Conservation (phyloP, 2,888 invertebrate genomes). For the Microctonus hyperodae region DNA sequence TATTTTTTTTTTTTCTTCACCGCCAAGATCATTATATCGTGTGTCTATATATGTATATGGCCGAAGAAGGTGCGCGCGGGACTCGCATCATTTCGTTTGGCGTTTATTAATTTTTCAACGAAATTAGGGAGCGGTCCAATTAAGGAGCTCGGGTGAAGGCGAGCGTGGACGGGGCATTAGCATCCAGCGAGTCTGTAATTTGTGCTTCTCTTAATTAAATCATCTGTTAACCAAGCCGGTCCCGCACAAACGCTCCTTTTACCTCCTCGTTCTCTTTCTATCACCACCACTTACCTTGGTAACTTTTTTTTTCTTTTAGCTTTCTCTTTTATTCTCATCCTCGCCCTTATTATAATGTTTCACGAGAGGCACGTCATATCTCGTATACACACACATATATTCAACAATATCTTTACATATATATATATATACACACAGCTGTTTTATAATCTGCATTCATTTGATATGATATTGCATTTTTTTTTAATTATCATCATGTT, state of each 20-base stretch:
- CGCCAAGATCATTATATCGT: neutral
- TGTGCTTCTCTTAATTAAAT: conserved; percentile 64
- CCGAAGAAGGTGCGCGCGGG: conserved; percentile 19
- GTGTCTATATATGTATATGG: conserved; percentile 18
- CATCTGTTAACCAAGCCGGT: conserved; percentile 61
- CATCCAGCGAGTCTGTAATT: conserved; percentile 63
- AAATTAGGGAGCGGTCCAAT: conserved; percentile 58
- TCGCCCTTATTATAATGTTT: conserved; percentile 1
- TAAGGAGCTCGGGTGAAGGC: conserved; percentile 58
- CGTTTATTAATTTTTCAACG: conserved; percentile 53
- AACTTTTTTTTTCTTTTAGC: conserved; percentile 28
- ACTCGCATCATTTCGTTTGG: conserved; percentile 33
- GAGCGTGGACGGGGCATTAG: conserved; percentile 60
- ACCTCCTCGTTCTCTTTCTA: conserved; percentile 34
- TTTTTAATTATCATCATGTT: too few relatives aligned
- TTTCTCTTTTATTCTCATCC: conserved; percentile 19
- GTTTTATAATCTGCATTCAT: too few relatives aligned
- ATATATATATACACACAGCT: too few relatives aligned
- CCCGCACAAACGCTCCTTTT: conserved; percentile 41
- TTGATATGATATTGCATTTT: too few relatives aligned
- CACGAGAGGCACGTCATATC: neutral
- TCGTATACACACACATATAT: too few relatives aligned
- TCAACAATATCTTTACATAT: neutral
- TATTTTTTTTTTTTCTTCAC: neutral
- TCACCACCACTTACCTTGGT: conserved; percentile 32